These are phyloP conservation scores for Andricus curvator DNA, from an alignment of 2,888 invertebrate genomes.

Conservation along the genomic window DNA sequence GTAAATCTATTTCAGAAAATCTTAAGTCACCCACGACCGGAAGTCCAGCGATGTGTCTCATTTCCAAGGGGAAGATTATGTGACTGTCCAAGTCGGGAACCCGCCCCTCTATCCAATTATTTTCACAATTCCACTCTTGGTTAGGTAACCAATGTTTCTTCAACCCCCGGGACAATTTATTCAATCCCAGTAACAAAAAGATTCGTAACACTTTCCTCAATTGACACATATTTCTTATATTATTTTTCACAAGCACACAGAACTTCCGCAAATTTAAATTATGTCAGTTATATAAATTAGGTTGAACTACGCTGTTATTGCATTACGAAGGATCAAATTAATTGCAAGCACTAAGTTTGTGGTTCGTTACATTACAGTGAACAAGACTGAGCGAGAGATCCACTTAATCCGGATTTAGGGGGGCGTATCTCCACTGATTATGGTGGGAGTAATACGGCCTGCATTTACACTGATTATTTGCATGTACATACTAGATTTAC, in stretches of 20 bases:
- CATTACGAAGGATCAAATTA: not conserved
- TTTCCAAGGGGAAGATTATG: constrained; percentile 69
- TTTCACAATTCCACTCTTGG: constrained; percentile 68
- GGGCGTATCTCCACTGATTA: constrained; percentile 29
- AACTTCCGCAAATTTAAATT: not conserved
- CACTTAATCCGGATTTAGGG: constrained; percentile 13
- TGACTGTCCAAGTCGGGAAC: constrained; percentile 65
- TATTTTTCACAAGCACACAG: not conserved
- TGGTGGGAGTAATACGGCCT: constrained; percentile 16
- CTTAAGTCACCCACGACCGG: constrained; percentile 54
- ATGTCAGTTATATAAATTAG: not conserved
- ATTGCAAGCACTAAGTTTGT: constrained; percentile 12
- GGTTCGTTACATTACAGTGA: constrained; percentile 15
- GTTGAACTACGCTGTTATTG: not conserved
- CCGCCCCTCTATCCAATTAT: constrained; percentile 60
- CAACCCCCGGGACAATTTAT: constrained; percentile 25
- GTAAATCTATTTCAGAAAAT: constrained; percentile 67
- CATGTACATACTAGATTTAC: not conserved
- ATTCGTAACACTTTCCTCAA: not conserved
- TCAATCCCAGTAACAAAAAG: not conserved
- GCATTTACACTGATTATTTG: constrained; percentile 10
- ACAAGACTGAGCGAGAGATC: constrained; percentile 23
- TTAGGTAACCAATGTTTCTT: constrained; percentile 71
- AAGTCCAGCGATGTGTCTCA: constrained; percentile 70
- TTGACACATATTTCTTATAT: not conserved